Conservation (phyloP, 2,888 invertebrate genomes). For the Rhingia campestris region DNA sequence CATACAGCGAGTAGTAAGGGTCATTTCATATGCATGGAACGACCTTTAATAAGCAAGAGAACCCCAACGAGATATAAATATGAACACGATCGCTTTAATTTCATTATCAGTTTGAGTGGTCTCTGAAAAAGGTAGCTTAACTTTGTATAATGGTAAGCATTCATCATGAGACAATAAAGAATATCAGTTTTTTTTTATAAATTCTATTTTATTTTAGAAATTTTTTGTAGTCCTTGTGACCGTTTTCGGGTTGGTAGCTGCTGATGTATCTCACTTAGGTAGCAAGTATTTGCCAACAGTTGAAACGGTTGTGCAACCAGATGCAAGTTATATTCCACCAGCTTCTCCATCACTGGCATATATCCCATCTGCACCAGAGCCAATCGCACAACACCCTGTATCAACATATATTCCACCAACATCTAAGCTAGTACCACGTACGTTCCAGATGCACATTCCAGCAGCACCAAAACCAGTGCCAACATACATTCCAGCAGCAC, state of each 20-base stretch:
- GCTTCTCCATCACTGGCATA: not conserved
- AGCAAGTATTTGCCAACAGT: conserved; percentile 50
- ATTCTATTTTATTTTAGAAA: conserved; percentile 38
- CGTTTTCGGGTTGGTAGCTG: conserved; percentile 45
- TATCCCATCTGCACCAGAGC: conserved; percentile 32
- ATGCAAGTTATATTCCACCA: conserved; percentile 31
- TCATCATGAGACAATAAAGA: not conserved
- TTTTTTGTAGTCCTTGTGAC: conserved; percentile 57
- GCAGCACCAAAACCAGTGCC: conserved; percentile 19
- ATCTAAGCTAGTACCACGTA: conserved; percentile 16
- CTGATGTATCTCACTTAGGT: conserved; percentile 64
- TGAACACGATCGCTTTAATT: conserved; percentile 48
- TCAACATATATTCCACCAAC: conserved; percentile 32
- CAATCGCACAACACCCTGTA: not conserved
- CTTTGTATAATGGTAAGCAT: conserved; percentile 49
- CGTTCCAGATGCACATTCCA: conserved; percentile 31
- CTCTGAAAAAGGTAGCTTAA: conserved; percentile 39
- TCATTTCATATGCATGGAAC: conserved; percentile 58
- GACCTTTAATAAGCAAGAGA: conserved; percentile 36
- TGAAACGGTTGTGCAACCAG: conserved; percentile 29
- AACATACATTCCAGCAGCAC: conserved; percentile 30
- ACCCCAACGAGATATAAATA: conserved; percentile 61
- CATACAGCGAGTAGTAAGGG: conserved; percentile 33
- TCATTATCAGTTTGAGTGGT: conserved; percentile 62
- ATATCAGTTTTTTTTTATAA: not conserved